Conservation (phyloP, 2,113 vertebrate genomes). For the Todiramphus chloris region DNA sequence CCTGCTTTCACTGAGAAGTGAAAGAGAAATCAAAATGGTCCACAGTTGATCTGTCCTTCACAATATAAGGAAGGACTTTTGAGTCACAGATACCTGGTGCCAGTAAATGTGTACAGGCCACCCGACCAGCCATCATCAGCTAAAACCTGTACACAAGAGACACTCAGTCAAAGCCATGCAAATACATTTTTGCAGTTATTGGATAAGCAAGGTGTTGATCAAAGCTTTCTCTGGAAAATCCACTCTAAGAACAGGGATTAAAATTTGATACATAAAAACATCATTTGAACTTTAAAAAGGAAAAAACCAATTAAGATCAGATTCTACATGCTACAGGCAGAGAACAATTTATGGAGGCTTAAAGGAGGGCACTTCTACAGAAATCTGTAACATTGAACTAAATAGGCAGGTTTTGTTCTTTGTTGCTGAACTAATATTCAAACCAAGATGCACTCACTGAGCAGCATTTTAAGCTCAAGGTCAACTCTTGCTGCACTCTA, state of each 20-base stretch:
- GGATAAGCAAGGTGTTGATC: not conserved
- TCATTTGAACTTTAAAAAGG: not conserved
- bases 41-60: not conserved
- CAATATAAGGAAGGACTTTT: not conserved
- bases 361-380: not conserved
- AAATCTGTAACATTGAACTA: not conserved
- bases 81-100: not conserved
- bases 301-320: not conserved
- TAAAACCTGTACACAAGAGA: not conserved
- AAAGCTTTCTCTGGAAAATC: slow-evolving; percentile 26
- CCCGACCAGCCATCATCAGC: not conserved
- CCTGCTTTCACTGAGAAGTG: not conserved
- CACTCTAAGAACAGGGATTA: not conserved
- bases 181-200: not conserved
- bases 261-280: not conserved
- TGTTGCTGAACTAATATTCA: slow-evolving; percentile 4
- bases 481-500: not conserved
- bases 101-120: not conserved
- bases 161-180: not conserved
- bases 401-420: not conserved
- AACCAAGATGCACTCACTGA: not conserved
- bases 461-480: slow-evolving; percentile 13
- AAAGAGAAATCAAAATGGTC: not conserved
- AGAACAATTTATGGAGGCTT: not conserved
- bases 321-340: not conserved